A percentile compares a stretch with the other conserved stretches of the same genome.
Conservation (phyloP, 2,797 vertebrate species). For the Sciaenops ocellatus region DNA sequence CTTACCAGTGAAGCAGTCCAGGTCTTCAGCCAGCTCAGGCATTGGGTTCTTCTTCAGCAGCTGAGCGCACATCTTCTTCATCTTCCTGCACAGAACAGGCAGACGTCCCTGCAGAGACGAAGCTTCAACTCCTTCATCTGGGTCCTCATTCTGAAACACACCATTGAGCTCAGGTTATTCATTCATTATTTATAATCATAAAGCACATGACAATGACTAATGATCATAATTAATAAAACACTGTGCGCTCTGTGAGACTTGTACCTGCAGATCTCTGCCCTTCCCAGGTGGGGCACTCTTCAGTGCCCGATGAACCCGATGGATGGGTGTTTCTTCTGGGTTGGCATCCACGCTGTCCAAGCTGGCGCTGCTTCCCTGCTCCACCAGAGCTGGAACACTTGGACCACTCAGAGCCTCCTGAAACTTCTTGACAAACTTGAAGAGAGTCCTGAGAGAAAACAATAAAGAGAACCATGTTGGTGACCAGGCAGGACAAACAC, state of each 20-base stretch:
- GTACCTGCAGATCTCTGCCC: constrained; percentile 79
- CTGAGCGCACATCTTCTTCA: constrained; percentile 91
- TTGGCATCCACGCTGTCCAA: constrained; percentile 82
- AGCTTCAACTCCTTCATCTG: constrained; percentile 65
- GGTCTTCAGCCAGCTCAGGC: constrained; percentile 89
- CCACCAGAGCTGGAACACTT: constrained; percentile 87
- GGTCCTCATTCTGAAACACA: constrained; percentile 65
- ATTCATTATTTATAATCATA: background rate
- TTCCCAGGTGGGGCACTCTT: constrained; percentile 82
- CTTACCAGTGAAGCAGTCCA: constrained; percentile 93
- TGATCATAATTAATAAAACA: background rate
- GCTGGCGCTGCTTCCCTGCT: constrained; percentile 83
- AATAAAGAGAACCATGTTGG: background rate
- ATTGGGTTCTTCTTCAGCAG: constrained; percentile 86
- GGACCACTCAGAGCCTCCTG: constrained; percentile 88
- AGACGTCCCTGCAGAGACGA: constrained; percentile 88
- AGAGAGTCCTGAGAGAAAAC: constrained; percentile 89
- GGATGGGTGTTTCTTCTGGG: constrained; percentile 84
- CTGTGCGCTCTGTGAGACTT: background rate
- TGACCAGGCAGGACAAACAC: background rate
- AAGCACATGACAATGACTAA: background rate
- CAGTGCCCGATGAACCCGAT: constrained; percentile 85
- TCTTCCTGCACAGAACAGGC: constrained; percentile 88
- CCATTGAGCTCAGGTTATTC: background rate
- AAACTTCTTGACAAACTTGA: constrained; percentile 97